Evolutionary conservation across 1,140 invertebrate species (phyloP), one percentile per base, ranked within the genome.

Genomic region (Panagrolaimus sp.): DNA sequence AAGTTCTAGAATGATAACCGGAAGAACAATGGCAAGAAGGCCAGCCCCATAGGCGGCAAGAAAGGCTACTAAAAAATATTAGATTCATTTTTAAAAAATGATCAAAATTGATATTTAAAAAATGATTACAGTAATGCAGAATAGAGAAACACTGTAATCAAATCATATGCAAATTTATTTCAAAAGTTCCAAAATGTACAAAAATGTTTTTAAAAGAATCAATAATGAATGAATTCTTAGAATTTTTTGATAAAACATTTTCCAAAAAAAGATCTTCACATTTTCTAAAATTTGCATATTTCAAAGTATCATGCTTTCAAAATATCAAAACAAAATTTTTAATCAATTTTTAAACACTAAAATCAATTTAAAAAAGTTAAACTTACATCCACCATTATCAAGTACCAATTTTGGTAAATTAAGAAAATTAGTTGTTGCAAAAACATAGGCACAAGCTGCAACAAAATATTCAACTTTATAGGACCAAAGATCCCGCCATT

Each of bases 371-470:
- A 65, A 52, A n/a, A 17, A 44, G 64, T 48, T 69, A 48, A 45
- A 73, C 71, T 69, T 67, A 80, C 79, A 63, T 72, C 80, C 80
- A 46, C 80, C 80, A 77, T 82, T 83, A 7, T 82, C 82, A 6
- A 83, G 70, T 14, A 83, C 72, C 8, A 82, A 55, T 43, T 72
- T 69, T 2, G 80, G 78, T 28, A 82, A 65, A 68, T 82, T 82
- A 8, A 82, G 67, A 55, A 82, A 73, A 65, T 82, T 82, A 10
- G 80, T 82, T 24, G 81, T 83, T 24, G 82, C 79, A 68, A 83
- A 83, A 44, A 72, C 43, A 71, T 81, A 81, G n/a, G 79, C 73
- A 32, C 80, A 69, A 1, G 71, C 68, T 58, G 52, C 67, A 24
- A 79, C 14, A 26, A 77, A 65, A 62, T 71, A 77, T 47, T 78